Conservation (phyloP, 2,888 invertebrate species). For the Hybos culiciformis region DNA sequence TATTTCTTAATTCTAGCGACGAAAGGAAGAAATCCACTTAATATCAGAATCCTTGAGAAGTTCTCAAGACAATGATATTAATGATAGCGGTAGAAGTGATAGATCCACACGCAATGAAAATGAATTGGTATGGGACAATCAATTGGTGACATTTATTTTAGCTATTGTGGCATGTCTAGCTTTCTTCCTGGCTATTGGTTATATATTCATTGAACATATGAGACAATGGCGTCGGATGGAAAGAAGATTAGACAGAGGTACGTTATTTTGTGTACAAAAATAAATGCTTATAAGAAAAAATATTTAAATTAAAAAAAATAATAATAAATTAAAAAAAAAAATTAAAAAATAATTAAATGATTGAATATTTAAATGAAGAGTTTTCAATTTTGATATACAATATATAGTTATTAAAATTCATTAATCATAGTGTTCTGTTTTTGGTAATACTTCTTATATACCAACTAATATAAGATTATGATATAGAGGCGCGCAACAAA, state of each 20-base stretch:
- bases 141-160: conserved; percentile 54
- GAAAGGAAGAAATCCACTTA: conserved; percentile 25
- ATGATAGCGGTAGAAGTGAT: conserved; percentile 22
- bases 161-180: conserved; percentile 64
- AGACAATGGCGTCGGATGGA: conserved; percentile 68
- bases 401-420: too few species aligned
- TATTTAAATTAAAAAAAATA: background rate
- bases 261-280: conserved; percentile 24
- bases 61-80: background rate
- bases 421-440: too few species aligned
- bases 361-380: too few species aligned
- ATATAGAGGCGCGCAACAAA: too few species aligned
- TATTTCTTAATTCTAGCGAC: conserved; percentile 29
- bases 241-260: conserved; percentile 63
- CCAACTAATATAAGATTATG: too few species aligned
- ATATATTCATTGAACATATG: conserved; percentile 62
- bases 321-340: background rate
- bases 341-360: too few species aligned
- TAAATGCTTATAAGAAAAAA: background rate
- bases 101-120: conserved; percentile 27
- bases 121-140: conserved; percentile 65
- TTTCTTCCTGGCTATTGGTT: conserved; percentile 64
- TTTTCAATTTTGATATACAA: too few species aligned
- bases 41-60: background rate
- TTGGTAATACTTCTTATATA: too few species aligned